These are phyloP conservation scores for Venturia canescens DNA, from an alignment of 1,140 invertebrate genomes.

Conservation along the genomic window DNA sequence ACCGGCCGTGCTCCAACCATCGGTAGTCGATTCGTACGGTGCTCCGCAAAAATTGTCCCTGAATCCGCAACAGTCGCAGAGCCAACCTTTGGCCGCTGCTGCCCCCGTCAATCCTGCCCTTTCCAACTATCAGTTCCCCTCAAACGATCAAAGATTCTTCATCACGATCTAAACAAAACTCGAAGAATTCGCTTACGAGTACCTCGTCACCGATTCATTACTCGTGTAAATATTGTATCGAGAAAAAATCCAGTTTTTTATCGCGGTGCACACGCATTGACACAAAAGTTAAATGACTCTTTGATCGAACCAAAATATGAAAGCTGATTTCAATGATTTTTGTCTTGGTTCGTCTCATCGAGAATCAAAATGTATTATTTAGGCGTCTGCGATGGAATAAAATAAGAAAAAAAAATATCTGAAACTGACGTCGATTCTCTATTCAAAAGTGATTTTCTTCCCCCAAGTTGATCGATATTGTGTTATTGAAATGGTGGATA, in stretches of 20 bases:
- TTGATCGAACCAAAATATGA: no score
- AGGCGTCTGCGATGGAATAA: no score
- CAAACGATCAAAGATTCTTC: constrained; percentile 66
- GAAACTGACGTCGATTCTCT: no score
- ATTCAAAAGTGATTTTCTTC: no score
- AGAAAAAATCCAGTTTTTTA: background rate
- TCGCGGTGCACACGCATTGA: background rate
- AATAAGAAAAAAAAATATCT: no score
- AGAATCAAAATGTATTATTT: no score
- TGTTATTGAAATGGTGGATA: no score
- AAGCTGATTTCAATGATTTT: background rate
- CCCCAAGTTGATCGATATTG: no score
- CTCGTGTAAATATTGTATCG: background rate
- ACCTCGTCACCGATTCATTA: background rate
- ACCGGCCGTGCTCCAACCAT: constrained; percentile 56
- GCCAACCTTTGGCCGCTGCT: constrained; percentile 54
- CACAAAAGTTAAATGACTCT: background rate
- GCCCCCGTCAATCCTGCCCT: constrained; percentile 58
- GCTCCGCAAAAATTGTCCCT: constrained; percentile 37
- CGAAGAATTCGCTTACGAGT: background rate
- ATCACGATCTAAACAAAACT: constrained; percentile 60
- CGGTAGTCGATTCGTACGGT: constrained; percentile 52
- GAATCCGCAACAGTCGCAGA: constrained; percentile 44
- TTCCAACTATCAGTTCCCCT: constrained; percentile 64
- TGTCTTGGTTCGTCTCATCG: background rate